Evolutionary conservation across 2,888 invertebrate genomes (phyloP), one percentile per base, ranked within the genome.

Genomic region (Asteroscopus sphinx): DNA sequence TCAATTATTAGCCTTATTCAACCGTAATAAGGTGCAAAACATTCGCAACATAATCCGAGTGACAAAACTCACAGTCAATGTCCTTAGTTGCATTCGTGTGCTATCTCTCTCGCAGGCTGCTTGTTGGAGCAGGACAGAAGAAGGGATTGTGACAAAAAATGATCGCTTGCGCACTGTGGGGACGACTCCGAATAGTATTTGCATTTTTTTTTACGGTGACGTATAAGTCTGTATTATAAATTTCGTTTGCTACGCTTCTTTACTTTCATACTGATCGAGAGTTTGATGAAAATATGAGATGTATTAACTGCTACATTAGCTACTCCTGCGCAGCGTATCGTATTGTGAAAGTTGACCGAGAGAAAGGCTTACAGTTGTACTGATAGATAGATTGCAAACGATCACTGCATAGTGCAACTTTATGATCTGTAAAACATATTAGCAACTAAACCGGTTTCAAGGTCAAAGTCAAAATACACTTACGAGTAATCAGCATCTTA

Each of bases 131-230:
- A 53, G 11, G 68, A 70, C 26, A 30, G 54, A 36, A 33, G 37
- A 47, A 47, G 52, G 64, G 64, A 73, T 62, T 64, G 45, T 66
- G 64, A 73, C 64, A 76, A 76, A 76, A 76, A 76, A 68, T 45
- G 51, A 68, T 66, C 68, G 77, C 66, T 61, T 64, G 76, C 66
- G 64, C 73, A 73, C 28, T 42, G 62, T 41, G 59, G 73, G 56
- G n/a, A n/a, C n/a, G 73, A 63, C 36, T 41, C 49, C 40, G 56
- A 36, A 48, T 45, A 47, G 51, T 61, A 40, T 74, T 58, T 63
- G 68, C 63, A 64, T 65, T 74, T 74, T 69, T n/a, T 74, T 71
- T 60, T 47, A 48, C 12, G 42, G 44, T 56, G 51, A 58, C 36
- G 58, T 58, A 26, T 33, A 53, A 45, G 63, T 16, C 17, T 39